Conservation (phyloP, 2,797 vertebrate species). For the Euphonia xanthogaster region DNA sequence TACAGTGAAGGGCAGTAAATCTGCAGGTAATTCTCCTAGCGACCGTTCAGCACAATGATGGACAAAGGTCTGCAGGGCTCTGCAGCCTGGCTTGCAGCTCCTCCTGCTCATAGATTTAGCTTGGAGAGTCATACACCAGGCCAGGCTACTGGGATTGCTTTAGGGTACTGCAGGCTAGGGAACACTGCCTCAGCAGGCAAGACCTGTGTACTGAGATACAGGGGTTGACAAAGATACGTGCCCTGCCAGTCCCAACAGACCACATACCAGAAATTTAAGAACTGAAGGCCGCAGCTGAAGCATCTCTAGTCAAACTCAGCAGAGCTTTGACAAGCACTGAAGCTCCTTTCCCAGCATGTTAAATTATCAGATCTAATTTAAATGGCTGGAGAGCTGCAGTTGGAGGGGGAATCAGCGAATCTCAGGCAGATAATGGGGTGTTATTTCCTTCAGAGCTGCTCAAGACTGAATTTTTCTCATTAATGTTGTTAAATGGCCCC, state of each 20-base stretch:
- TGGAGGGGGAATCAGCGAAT: not conserved
- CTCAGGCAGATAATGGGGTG: not conserved
- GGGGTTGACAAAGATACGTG: not conserved
- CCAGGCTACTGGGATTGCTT: not conserved
- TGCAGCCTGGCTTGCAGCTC: not conserved
- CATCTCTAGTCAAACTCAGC: not conserved
- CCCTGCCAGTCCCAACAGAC: not conserved
- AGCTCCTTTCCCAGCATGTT: not conserved
- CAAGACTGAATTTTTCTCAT: not conserved
- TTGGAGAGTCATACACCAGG: not conserved
- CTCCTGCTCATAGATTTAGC: not conserved
- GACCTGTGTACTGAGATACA: not conserved
- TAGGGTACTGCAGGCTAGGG: not conserved
- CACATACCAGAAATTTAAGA: not conserved
- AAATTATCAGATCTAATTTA: not conserved
- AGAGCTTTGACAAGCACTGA: not conserved
- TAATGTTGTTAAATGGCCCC: not conserved
- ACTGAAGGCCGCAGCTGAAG: not conserved
- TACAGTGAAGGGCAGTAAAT: constrained; percentile 25
- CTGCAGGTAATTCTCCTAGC: not conserved
- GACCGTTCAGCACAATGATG: rapidly evolving
- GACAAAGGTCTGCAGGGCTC: constrained; percentile 21
- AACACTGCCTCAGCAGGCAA: not conserved
- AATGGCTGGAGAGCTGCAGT: not conserved
- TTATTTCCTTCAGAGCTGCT: not conserved